phyloP scores from a whole-genome alignment of 2,797 vertebrate species.

The Semaprochilodus insignis region DNA sequence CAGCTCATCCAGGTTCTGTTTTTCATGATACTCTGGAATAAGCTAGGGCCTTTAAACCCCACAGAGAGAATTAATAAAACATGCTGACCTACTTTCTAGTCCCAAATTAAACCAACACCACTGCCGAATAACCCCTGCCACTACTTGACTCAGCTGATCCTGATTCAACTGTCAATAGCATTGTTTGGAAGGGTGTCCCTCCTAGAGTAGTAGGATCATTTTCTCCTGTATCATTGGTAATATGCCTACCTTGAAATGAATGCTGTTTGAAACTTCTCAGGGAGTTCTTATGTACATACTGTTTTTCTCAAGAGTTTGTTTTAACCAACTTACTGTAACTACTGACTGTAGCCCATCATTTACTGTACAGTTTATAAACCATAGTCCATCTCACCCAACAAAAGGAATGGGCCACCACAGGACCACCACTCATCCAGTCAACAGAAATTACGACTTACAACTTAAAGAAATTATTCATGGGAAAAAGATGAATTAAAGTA shows the following conservation, averaged over 20 bases:
- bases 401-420: too few relatives aligned
- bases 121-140: not conserved
- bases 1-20: conserved; percentile 10
- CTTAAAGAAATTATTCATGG: too few relatives aligned
- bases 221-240: not conserved
- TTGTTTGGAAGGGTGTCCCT: not conserved
- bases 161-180: not conserved
- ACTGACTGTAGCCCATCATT: too few relatives aligned
- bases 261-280: not conserved
- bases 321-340: not conserved
- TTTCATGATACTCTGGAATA: conserved; percentile 20
- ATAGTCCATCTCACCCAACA: too few relatives aligned
- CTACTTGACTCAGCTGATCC: not conserved
- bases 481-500: too few relatives aligned
- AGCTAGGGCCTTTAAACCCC: not conserved
- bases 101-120: conserved; percentile 43
- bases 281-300: not conserved
- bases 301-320: not conserved
- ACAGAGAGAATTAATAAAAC: conserved; percentile 45
- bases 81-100: conserved; percentile 57
- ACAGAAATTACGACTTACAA: too few relatives aligned
- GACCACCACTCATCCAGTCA: too few relatives aligned
- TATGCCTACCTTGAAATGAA: not conserved
- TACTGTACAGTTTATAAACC: too few relatives aligned
- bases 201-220: not conserved